Conservation (phyloP, 2,888 invertebrate species). For the Temnothorax rugatulus region DNA sequence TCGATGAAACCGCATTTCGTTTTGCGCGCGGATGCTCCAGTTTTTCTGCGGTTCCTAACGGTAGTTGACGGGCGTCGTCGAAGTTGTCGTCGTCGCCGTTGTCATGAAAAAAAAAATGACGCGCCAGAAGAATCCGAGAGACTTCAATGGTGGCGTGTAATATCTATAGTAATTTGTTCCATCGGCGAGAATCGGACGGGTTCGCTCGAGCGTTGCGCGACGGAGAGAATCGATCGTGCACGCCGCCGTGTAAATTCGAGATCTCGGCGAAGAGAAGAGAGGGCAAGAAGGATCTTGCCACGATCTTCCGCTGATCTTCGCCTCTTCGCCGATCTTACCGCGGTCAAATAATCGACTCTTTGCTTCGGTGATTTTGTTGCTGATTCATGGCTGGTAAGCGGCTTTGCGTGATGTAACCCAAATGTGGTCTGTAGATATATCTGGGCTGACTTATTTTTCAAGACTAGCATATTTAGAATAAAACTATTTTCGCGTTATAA, state of each 20-base stretch:
- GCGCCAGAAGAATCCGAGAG: conserved; percentile 24
- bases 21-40: neutral
- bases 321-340: neutral
- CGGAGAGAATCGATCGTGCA: conserved; percentile 72
- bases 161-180: conserved; percentile 48
- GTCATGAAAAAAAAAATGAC: neutral
- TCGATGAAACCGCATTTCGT: conserved; percentile 27
- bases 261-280: conserved; percentile 53
- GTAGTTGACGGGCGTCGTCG: conserved; percentile 30
- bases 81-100: neutral
- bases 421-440: neutral
- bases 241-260: conserved; percentile 73
- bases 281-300: conserved; percentile 10
- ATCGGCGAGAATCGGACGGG: conserved; percentile 25
- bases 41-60: conserved; percentile 39
- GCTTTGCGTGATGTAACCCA: neutral
- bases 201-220: conserved; percentile 67
- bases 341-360: conserved; percentile 19
- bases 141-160: conserved; percentile 39
- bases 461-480: neutral
- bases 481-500: neutral
- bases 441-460: neutral
- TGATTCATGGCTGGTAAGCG: conserved; percentile 29
- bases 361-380: conserved; percentile 5
- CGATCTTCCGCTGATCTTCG: conserved; percentile 29